Percentiles rank a stretch among this genome's conserved stretches.
Conservation (phyloP, 2,888 invertebrate genomes). For the Perithous albicinctus region DNA sequence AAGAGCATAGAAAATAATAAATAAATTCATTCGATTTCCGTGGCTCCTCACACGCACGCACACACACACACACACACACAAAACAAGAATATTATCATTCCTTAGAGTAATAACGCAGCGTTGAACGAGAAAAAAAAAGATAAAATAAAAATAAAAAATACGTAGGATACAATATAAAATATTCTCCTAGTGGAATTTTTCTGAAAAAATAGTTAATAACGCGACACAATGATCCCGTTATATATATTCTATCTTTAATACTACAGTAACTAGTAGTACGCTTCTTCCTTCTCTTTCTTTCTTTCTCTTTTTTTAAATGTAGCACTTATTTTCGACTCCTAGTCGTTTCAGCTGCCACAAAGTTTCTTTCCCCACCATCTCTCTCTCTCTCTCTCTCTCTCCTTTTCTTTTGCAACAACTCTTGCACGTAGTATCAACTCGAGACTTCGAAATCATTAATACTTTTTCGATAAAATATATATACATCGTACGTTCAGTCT, state of each 20-base stretch:
- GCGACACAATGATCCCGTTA: conserved; percentile 66
- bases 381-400: conserved; percentile 11
- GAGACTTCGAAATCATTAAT: conserved; percentile 53
- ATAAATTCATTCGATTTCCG: conserved; percentile 47
- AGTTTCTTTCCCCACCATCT: conserved; percentile 8
- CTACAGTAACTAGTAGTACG: conserved; percentile 67
- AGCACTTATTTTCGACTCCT: conserved; percentile 19
- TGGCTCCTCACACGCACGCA: conserved; percentile 52
- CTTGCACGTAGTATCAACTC: conserved; percentile 27
- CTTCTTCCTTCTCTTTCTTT: conserved; percentile 49
- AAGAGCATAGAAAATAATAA: not conserved
- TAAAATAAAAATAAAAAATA: conserved; percentile 45
- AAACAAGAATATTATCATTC: conserved; percentile 40
- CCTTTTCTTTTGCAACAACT: not conserved
- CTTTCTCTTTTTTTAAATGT: too few species aligned
- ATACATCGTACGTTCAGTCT: conserved; percentile 69
- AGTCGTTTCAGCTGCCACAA: conserved; percentile 19
- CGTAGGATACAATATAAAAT: conserved; percentile 68
- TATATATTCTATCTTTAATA: conserved; percentile 68
- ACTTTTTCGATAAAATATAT: conserved; percentile 41
- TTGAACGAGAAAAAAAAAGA: conserved; percentile 27
- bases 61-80: too few species aligned
- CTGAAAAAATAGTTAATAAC: conserved; percentile 72
- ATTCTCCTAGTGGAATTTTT: conserved; percentile 69
- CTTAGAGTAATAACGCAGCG: conserved; percentile 47